Conservation (phyloP, 2,888 invertebrate genomes). For the Acanthoscelides obtectus region DNA sequence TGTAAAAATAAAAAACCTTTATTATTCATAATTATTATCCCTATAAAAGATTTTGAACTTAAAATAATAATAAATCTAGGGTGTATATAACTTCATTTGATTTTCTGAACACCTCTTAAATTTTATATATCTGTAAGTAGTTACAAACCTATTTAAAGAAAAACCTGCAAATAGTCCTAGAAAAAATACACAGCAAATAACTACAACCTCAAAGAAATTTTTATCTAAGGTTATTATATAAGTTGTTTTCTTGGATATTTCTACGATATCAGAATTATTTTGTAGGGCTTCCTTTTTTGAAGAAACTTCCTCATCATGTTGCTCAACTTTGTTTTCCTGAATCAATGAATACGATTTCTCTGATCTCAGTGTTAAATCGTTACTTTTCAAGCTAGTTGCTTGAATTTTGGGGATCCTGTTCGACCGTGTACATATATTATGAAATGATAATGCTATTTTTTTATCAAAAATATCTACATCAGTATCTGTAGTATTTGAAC, state of each 20-base stretch:
- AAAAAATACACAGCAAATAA: conserved; percentile 12
- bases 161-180: conserved; percentile 19
- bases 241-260: not conserved
- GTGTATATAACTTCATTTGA: not conserved
- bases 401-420: not conserved
- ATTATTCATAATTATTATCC: not conserved
- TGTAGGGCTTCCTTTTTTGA: conserved; percentile 3
- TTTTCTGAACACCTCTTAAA: conserved; percentile 11
- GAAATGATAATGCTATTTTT: conserved; percentile 12
- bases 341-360: conserved; percentile 13
- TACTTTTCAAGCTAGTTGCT: conserved; percentile 4
- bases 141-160: conserved; percentile 14
- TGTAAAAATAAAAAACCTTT: not conserved
- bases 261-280: conserved; percentile 7
- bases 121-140: conserved; percentile 13
- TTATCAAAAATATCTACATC: conserved; percentile 28
- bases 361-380: not conserved
- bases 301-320: not conserved
- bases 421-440: conserved; percentile 6
- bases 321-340: conserved; percentile 8
- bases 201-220: conserved; percentile 6
- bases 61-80: not conserved
- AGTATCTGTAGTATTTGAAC: conserved; percentile 18
- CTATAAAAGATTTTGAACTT: not conserved
- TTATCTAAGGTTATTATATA: not conserved